phyloP scores from a whole-genome alignment of 2,888 invertebrate species.

The Melieria picta region DNA sequence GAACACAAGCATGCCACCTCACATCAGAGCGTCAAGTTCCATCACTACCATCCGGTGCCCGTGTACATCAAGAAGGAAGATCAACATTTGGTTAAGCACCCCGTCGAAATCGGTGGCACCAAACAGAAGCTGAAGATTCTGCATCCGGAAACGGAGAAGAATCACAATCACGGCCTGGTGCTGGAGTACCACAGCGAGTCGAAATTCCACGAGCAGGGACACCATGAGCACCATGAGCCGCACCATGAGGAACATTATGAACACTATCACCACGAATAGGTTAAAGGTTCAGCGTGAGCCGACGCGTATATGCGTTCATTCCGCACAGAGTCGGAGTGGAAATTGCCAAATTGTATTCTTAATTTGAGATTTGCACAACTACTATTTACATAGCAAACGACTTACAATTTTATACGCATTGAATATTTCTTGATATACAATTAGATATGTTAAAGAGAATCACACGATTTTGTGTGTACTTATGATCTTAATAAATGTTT shows the following conservation, averaged over 20 bases:
- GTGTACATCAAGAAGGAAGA: conserved; percentile 77
- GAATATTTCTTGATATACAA: too few species aligned
- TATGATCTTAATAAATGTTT: too few species aligned
- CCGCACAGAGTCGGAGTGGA: too few species aligned
- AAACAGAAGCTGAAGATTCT: conserved; percentile 71
- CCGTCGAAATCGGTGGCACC: conserved; percentile 72
- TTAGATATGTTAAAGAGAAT: too few species aligned
- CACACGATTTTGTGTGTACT: too few species aligned
- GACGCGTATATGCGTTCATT: too few species aligned
- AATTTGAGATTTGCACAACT: too few species aligned
- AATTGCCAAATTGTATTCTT: too few species aligned
- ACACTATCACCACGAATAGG: conserved; percentile 54
- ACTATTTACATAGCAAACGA: too few species aligned
- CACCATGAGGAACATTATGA: conserved; percentile 61
- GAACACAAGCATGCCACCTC: conserved; percentile 76
- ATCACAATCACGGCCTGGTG: conserved; percentile 71
- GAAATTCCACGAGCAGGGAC: conserved; percentile 59
- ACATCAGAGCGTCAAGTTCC: conserved; percentile 76
- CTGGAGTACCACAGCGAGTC: conserved; percentile 70
- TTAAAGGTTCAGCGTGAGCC: too few species aligned
- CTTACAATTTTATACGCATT: too few species aligned
- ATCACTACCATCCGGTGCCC: conserved; percentile 77
- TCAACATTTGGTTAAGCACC: conserved; percentile 73
- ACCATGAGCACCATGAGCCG: conserved; percentile 59
- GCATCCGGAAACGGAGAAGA: conserved; percentile 72